Conservation (phyloP, 1,140 invertebrate species). For the Drosophila orosa region DNA sequence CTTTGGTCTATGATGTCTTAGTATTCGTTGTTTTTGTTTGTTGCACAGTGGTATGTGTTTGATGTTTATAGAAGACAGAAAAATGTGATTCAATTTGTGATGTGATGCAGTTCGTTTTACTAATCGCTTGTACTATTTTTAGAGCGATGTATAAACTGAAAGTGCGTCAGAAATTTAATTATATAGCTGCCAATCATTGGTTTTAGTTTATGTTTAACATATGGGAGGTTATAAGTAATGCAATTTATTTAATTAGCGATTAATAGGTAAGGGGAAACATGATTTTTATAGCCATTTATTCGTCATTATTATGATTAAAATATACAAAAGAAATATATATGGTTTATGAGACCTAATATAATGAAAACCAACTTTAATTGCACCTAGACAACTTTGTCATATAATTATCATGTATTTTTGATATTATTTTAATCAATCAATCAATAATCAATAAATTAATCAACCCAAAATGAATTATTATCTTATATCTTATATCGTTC, state of each 20-base stretch:
- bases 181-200: not conserved
- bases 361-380: not conserved
- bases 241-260: not conserved
- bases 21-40: conserved; percentile 32
- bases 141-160: conserved; percentile 7
- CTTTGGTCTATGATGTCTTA: conserved; percentile 22
- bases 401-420: no score
- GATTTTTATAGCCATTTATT: not conserved
- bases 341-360: not conserved
- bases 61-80: conserved; percentile 9
- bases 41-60: conserved; percentile 50
- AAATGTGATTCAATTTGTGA: conserved; percentile 10
- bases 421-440: no score
- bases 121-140: conserved; percentile 28
- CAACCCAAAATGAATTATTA: not conserved
- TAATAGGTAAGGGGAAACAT: not conserved
- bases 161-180: conserved; percentile 24
- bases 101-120: conserved; percentile 28
- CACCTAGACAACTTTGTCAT: no score
- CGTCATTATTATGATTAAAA: not conserved
- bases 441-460: no score
- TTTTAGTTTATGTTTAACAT: conserved; percentile 17
- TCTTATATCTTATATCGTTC: no score
- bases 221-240: not conserved
- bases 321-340: not conserved